These are phyloP conservation scores for Epinephelus cyanopodus DNA, from an alignment of 2,113 vertebrate species.

Conservation along the genomic window DNA sequence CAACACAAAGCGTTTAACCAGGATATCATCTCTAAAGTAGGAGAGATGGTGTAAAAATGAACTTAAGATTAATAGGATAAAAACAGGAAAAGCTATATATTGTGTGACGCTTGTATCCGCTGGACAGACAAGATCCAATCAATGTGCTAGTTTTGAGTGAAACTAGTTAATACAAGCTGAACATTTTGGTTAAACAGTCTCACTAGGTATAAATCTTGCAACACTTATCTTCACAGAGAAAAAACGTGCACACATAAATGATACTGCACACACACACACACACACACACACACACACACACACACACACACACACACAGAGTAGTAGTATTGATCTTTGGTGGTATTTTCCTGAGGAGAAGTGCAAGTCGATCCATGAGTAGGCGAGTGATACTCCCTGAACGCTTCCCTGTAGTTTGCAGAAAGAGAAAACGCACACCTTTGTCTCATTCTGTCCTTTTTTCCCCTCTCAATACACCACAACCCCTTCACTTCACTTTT, in stretches of 20 bases:
- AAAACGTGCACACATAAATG: conserved; percentile 14
- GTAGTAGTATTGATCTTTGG: conserved; percentile 73
- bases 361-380: conserved; percentile 54
- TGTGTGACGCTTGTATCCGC: not conserved
- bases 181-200: not conserved
- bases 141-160: not conserved
- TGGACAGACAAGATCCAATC: not conserved
- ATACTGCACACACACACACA: conserved; percentile 24
- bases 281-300: conserved; percentile 50
- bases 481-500: conserved; percentile 9
- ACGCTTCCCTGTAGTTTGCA: conserved; percentile 38
- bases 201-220: not conserved
- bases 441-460: conserved; percentile 20
- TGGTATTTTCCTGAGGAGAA: conserved; percentile 58
- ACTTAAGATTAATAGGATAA: conserved; percentile 11
- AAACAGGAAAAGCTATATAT: not conserved
- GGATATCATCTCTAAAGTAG: conserved; percentile 24
- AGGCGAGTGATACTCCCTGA: conserved; percentile 60
- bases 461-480: not conserved
- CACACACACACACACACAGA: conserved; percentile 47
- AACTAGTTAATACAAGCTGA: not conserved
- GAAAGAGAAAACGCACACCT: conserved; percentile 50
- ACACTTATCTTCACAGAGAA: not conserved
- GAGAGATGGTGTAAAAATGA: conserved; percentile 31
- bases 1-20: conserved; percentile 31